Evolutionary conservation across 23 tunicate genomes (phyloP).

Genomic region (Halocynthia roretzi): DNA sequence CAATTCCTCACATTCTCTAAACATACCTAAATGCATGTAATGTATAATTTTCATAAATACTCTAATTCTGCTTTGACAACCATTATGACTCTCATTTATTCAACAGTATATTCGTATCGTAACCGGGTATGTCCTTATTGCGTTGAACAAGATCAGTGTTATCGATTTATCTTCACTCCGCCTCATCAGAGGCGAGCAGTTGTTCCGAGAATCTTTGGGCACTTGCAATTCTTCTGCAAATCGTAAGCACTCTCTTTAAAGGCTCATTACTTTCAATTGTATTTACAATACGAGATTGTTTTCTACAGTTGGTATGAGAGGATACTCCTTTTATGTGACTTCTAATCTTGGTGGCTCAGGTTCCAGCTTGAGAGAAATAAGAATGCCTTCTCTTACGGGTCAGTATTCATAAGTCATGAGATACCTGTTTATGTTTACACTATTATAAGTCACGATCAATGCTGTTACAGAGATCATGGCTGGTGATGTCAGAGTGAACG

Average conservation of each 20-base stretch:
- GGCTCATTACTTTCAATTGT: too few species aligned
- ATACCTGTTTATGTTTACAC: background rate
- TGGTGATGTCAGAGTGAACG: constrained; percentile 44
- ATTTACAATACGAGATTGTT: background rate
- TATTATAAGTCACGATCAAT: background rate
- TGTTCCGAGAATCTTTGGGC: background rate
- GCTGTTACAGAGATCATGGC: constrained; percentile 42
- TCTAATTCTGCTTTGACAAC: too few species aligned
- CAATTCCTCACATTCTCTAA: background rate
- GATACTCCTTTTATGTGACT: constrained; percentile 16
- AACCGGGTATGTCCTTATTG: constrained; percentile 67
- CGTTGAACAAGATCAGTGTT: constrained; percentile 11
- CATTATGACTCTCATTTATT: background rate
- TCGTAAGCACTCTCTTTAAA: too few species aligned
- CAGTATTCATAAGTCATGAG: background rate
- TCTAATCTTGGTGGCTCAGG: background rate
- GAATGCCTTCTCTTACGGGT: constrained; percentile 65
- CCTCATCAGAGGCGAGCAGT: constrained; percentile 46
- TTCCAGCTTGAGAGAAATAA: constrained; percentile 16
- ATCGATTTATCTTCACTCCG: constrained; percentile 77
- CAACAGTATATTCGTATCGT: constrained; percentile 66
- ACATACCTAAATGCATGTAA: background rate
- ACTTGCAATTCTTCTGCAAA: too few species aligned
- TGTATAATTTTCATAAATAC: too few species aligned
- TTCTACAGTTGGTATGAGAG: background rate